A percentile compares a stretch with the other conserved stretches of the same genome.
These are phyloP conservation scores for Pao palembangensis DNA, from an alignment of 2,113 vertebrate species.

Conservation along the genomic window DNA sequence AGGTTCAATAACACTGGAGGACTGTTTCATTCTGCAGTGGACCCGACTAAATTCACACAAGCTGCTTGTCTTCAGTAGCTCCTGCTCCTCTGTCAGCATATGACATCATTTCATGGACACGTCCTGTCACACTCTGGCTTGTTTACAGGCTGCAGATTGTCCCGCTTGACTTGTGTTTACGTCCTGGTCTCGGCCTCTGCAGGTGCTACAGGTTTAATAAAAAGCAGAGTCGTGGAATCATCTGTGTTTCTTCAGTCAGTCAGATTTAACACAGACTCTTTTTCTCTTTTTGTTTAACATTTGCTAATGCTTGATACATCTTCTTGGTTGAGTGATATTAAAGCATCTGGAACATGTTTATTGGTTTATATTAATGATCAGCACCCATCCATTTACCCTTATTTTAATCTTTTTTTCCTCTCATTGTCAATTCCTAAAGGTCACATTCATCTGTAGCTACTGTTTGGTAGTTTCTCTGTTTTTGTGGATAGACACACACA, in stretches of 20 bases:
- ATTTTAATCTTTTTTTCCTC: too few species aligned
- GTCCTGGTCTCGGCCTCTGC: conserved; percentile 44
- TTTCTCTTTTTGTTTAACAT: too few species aligned
- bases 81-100: conserved; percentile 55
- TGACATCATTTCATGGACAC: conserved; percentile 60
- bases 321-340: too few species aligned
- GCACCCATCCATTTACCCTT: too few species aligned
- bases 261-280: too few species aligned
- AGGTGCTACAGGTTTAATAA: conserved; percentile 68
- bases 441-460: too few species aligned
- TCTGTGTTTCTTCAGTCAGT: neutral
- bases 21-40: conserved; percentile 33
- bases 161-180: conserved; percentile 51
- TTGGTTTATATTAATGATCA: too few species aligned
- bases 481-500: too few species aligned
- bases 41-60: conserved; percentile 45
- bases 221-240: conserved; percentile 53
- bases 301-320: too few species aligned
- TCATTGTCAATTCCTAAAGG: too few species aligned
- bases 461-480: too few species aligned
- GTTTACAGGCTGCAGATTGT: conserved; percentile 62
- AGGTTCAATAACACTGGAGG: conserved; percentile 16
- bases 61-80: conserved; percentile 63
- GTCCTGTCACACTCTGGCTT: conserved; percentile 61
- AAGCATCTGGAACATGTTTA: too few species aligned